These are phyloP conservation scores for Lathronympha strigana DNA, from an alignment of 2,888 invertebrate genomes.

Conservation along the genomic window DNA sequence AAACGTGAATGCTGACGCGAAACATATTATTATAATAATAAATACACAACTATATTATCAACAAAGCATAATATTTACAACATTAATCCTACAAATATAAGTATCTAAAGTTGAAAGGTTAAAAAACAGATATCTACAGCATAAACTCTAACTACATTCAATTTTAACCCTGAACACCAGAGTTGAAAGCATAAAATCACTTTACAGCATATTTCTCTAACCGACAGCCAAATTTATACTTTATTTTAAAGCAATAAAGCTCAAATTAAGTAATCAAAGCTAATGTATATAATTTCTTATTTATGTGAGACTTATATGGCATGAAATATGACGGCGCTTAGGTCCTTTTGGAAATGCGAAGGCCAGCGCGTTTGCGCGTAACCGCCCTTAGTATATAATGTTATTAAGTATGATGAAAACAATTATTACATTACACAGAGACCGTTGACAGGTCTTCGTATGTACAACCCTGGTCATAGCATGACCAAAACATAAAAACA, in stretches of 20 bases:
- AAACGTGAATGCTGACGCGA: too few relatives aligned
- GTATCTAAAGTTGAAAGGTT: slow-evolving; percentile 30
- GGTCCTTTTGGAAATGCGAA: neutral
- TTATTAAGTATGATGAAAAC: neutral
- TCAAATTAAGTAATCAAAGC: neutral
- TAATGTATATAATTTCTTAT: neutral
- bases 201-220: neutral
- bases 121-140: slow-evolving; percentile 12
- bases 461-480: too few relatives aligned
- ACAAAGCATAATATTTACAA: slow-evolving; percentile 21
- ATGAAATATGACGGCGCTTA: neutral
- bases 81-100: slow-evolving; percentile 8
- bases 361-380: neutral
- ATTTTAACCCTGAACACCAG: neutral
- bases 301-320: neutral
- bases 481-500: too few relatives aligned
- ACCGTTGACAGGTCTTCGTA: too few relatives aligned
- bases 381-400: too few relatives aligned
- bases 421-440: neutral
- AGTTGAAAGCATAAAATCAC: neutral
- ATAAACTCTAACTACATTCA: neutral
- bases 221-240: neutral
- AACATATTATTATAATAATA: too few relatives aligned
- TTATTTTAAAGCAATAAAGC: slow-evolving; percentile 3
- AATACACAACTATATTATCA: neutral